Conservation (phyloP, 1,140 invertebrate genomes). For the Bombus waltoni region DNA sequence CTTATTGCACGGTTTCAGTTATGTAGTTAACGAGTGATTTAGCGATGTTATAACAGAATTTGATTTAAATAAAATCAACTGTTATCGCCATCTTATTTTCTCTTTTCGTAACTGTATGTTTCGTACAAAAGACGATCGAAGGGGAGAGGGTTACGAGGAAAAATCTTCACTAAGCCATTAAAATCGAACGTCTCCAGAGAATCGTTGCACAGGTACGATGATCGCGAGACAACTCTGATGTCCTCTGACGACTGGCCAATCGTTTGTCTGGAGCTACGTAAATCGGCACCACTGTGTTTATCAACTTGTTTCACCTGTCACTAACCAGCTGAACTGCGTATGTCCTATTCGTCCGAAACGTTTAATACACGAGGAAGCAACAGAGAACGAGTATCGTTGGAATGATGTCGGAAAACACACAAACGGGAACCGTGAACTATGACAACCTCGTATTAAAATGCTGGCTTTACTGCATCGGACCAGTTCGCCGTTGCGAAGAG, state of each 20-base stretch:
- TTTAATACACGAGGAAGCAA: neutral
- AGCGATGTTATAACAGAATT: neutral
- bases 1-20: neutral
- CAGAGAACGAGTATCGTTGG: neutral
- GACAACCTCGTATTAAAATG: slow-evolving; percentile 35
- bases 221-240: neutral
- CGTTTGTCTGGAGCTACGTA: no score
- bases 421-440: slow-evolving; percentile 1
- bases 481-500: slow-evolving; percentile 13
- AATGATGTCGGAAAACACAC: neutral
- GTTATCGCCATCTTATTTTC: neutral
- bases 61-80: neutral
- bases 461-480: slow-evolving; percentile 35
- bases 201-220: neutral
- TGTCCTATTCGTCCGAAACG: neutral
- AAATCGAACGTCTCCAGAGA: neutral
- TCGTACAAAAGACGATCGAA: neutral
- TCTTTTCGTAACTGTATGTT: neutral
- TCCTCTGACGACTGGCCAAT: no score
- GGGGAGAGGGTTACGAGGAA: neutral
- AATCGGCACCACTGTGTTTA: neutral
- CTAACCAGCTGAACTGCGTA: neutral
- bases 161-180: neutral
- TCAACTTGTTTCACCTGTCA: neutral
- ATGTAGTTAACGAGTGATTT: neutral